Evolutionary conservation across 2,797 vertebrate genomes (phyloP), one percentile per base, ranked within the genome.

Genomic region (Anas bahamensis): DNA sequence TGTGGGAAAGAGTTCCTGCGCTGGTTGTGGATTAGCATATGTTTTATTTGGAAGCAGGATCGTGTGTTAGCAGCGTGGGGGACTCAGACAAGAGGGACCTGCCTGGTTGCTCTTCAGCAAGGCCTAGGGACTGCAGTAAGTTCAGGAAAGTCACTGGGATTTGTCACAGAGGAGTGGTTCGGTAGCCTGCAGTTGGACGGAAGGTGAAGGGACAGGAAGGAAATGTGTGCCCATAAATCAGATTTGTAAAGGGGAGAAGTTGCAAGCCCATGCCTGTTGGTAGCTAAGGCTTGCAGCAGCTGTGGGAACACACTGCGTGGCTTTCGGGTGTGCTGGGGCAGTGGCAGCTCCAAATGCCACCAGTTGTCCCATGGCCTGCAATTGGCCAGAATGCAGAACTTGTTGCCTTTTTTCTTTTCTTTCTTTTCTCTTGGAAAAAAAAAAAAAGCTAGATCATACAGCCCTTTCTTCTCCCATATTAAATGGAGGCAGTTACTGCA

Each of bases 161-260:
- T 6, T 3, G 0, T 57, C 73, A 2, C 0, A 0, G 55, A 57
- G n/a, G 63, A 14, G 18, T 41, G 17, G 3, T 17, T 60, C 39
- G 76, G 31, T 23, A 77, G 22, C 10, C 3, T 15, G 24, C 2
- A 0, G 2, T 6, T 83, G 59, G 59, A 86, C 26, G 6, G 44
- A 24, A 63, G 11, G 10, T 75, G 41, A 35, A 60, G 29, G 37
- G 15, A 18, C 16, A 8, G 11, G 23, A 76, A 80, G 55, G 42
- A 81, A 86, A 42, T 39, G 18, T 6, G 4, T 57, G 19, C 9
- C 8, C 14, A 11, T 46, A 50, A 50, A n/a, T 70, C 6, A 41
- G 18, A 6, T 90, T 26, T 66, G 9, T 42, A n/a, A 52, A 22
- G 56, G 23, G 81, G 44, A 60, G 53, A 41, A 66, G 17, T 7